Conservation (phyloP, 2,888 invertebrate species). For the Baccha elongata region DNA sequence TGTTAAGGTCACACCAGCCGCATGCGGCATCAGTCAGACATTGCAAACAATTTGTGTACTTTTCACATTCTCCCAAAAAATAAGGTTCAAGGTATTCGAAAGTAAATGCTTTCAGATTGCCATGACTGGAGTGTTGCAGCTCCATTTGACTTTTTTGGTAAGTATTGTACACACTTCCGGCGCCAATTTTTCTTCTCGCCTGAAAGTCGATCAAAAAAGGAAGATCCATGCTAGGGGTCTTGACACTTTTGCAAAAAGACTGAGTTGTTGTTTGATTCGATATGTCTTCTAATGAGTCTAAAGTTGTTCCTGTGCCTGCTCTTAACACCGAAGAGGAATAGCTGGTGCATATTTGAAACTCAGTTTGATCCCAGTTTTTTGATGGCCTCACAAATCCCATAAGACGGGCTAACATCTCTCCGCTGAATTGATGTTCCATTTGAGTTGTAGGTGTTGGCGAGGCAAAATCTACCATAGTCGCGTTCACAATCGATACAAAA, state of each 20-base stretch:
- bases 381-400: conserved; percentile 93
- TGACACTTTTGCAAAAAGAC: conserved; percentile 87
- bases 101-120: conserved; percentile 92
- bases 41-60: conserved; percentile 92
- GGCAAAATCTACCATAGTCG: conserved; percentile 91
- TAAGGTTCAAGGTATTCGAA: conserved; percentile 95
- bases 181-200: conserved; percentile 84
- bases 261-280: conserved; percentile 87
- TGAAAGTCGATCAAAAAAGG: conserved; percentile 88
- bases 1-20: conserved; percentile 94
- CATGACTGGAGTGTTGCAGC: conserved; percentile 88
- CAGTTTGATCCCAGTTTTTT: conserved; percentile 88
- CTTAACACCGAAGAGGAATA: conserved; percentile 88
- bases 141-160: conserved; percentile 92
- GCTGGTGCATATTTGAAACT: conserved; percentile 90
- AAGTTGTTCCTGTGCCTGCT: conserved; percentile 82
- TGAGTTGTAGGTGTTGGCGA: conserved; percentile 88
- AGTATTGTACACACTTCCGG: conserved; percentile 84
- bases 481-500: conserved; percentile 92
- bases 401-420: conserved; percentile 89
- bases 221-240: conserved; percentile 86
- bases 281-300: conserved; percentile 83
- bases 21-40: conserved; percentile 94
- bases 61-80: conserved; percentile 89
- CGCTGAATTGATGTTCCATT: conserved; percentile 87